Conservation (phyloP, 2,113 vertebrate species). For the Ciconia boyciana region DNA sequence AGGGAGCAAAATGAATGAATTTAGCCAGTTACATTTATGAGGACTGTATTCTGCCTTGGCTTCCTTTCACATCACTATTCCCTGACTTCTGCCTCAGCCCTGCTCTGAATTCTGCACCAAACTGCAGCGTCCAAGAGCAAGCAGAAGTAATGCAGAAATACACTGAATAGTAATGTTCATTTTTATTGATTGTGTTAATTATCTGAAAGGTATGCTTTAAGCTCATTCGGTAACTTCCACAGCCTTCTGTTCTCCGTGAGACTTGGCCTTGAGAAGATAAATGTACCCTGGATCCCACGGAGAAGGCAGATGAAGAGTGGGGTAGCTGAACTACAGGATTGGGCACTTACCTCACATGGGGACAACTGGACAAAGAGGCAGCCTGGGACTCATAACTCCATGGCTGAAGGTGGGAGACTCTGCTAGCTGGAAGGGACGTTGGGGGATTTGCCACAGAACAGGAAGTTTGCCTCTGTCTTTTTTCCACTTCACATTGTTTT, state of each 20-base stretch:
- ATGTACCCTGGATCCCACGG: background rate
- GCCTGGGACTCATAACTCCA: background rate
- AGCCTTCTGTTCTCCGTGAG: background rate
- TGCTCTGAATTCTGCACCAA: background rate
- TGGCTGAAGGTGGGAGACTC: background rate
- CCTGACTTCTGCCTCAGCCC: background rate
- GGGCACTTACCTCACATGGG: background rate
- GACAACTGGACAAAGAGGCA: background rate
- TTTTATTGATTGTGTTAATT: background rate
- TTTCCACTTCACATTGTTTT: background rate
- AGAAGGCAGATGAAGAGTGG: background rate
- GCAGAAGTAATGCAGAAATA: background rate
- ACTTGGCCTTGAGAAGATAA: background rate
- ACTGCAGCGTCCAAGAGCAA: background rate
- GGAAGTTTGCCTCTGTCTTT: background rate
- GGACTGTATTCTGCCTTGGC: background rate
- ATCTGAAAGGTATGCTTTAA: background rate
- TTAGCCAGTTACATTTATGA: background rate
- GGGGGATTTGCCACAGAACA: background rate
- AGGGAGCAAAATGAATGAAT: background rate
- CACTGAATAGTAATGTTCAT: background rate
- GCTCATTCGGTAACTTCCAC: background rate
- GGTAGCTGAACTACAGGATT: background rate
- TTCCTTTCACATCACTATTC: background rate
- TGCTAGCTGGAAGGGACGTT: background rate